phyloP scores from a whole-genome alignment of 2,113 vertebrate genomes.

The Epinephelus moara region DNA sequence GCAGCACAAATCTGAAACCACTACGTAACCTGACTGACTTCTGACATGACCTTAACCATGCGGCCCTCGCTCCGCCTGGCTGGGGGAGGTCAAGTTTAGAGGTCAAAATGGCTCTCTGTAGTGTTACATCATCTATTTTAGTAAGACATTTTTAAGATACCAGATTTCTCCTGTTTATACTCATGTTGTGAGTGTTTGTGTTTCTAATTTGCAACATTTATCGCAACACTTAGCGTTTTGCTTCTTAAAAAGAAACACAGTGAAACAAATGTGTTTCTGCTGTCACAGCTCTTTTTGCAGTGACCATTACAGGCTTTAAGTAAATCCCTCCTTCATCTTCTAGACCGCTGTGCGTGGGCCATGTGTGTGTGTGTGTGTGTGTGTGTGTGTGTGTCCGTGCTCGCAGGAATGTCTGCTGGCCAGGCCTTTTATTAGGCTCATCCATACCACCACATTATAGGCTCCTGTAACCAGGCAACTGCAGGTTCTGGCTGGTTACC shows the following conservation, averaged over 20 bases:
- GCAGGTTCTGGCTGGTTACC: slow-evolving; percentile 85
- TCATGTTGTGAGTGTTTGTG: background rate
- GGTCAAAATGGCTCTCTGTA: slow-evolving; percentile 22
- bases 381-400: slow-evolving; percentile 32
- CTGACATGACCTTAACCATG: slow-evolving; percentile 30
- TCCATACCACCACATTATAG: slow-evolving; percentile 87
- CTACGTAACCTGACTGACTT: background rate
- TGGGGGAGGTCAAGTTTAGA: slow-evolving; percentile 60
- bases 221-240: background rate
- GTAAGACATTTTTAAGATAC: background rate
- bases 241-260: slow-evolving; percentile 28
- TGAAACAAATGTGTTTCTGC: slow-evolving; percentile 57
- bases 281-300: slow-evolving; percentile 59
- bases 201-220: background rate
- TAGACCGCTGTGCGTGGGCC: slow-evolving; percentile 50
- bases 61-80: background rate
- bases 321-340: slow-evolving; percentile 60
- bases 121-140: slow-evolving; percentile 13
- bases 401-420: slow-evolving; percentile 79
- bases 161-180: background rate
- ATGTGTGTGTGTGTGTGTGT: slow-evolving; percentile 28
- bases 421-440: slow-evolving; percentile 82
- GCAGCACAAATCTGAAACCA: slow-evolving; percentile 23
- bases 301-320: slow-evolving; percentile 55
- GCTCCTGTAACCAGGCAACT: slow-evolving; percentile 85